phyloP scores from a whole-genome alignment of 2,888 invertebrate genomes.

The Esperia sulphurella region DNA sequence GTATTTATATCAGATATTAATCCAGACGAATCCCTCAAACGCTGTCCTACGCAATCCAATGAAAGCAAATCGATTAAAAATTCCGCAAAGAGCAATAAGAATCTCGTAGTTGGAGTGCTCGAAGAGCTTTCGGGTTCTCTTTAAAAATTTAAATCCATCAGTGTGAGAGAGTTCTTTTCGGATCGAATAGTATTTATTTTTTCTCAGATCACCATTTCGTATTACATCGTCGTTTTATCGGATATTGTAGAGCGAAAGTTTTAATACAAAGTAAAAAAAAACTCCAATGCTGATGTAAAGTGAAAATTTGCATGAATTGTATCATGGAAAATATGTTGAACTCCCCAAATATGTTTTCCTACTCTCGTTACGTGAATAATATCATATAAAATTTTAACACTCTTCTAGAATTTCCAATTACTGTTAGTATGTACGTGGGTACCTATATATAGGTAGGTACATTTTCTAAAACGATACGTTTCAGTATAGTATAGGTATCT shows the following conservation, averaged over 20 bases:
- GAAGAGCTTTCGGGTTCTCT: conserved; percentile 31
- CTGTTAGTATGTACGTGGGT: too few relatives aligned
- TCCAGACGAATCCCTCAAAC: conserved; percentile 6
- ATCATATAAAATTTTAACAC: too few relatives aligned
- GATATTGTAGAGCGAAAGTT: neutral
- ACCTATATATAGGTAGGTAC: too few relatives aligned
- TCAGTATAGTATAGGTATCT: too few relatives aligned
- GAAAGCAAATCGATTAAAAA: conserved; percentile 26
- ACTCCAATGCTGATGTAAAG: neutral
- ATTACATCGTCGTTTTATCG: neutral
- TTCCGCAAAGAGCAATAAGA: conserved; percentile 24
- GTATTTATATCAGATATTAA: too few relatives aligned
- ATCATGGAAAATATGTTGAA: too few relatives aligned
- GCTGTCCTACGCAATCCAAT: neutral
- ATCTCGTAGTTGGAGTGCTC: conserved; percentile 28
- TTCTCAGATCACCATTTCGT: neutral
- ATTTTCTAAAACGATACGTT: too few relatives aligned
- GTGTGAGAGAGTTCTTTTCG: conserved; percentile 26
- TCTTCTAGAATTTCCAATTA: too few relatives aligned
- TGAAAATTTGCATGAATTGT: too few relatives aligned
- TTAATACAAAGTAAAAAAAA: neutral
- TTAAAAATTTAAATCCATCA: conserved; percentile 45
- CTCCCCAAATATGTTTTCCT: too few relatives aligned
- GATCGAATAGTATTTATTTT: neutral
- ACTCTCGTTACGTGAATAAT: too few relatives aligned